Evolutionary conservation across 2,113 vertebrate genomes (phyloP).

Genomic region (Tiliqua scincoides): DNA sequence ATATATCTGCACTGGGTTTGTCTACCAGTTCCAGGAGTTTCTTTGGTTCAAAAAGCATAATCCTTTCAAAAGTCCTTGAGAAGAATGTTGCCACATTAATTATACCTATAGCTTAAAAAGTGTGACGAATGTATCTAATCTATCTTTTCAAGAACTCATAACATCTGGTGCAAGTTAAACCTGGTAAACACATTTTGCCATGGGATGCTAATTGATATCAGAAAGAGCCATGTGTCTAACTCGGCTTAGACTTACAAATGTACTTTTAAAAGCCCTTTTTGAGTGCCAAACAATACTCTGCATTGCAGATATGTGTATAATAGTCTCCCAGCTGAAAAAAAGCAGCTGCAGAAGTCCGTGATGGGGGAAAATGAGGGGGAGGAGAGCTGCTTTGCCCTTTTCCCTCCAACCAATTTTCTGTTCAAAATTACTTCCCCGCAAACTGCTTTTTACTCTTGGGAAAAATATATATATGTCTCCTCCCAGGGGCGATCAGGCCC

Average conservation of each 20-base stretch:
- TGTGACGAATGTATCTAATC: background rate
- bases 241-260: background rate
- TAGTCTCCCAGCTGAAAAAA: background rate
- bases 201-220: background rate
- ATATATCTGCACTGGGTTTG: slow-evolving; percentile 19
- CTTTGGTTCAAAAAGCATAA: background rate
- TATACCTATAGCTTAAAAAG: background rate
- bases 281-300: background rate
- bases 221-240: background rate
- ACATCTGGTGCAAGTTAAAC: slow-evolving; percentile 19
- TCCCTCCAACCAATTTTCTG: background rate
- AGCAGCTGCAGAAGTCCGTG: background rate
- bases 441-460: background rate
- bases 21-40: background rate
- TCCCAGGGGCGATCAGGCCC: too few species aligned
- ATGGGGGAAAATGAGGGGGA: too few species aligned
- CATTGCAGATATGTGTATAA: background rate
- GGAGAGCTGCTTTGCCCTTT: background rate
- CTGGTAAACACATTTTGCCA: slow-evolving; percentile 1
- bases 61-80: slow-evolving; percentile 15
- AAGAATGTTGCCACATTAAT: background rate
- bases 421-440: background rate
- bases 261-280: background rate
- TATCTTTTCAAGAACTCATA: slow-evolving; percentile 1
- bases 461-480: too few species aligned